These are phyloP conservation scores for Chalcosyrphus nemorum DNA, from an alignment of 2,888 invertebrate genomes.

Conservation along the genomic window DNA sequence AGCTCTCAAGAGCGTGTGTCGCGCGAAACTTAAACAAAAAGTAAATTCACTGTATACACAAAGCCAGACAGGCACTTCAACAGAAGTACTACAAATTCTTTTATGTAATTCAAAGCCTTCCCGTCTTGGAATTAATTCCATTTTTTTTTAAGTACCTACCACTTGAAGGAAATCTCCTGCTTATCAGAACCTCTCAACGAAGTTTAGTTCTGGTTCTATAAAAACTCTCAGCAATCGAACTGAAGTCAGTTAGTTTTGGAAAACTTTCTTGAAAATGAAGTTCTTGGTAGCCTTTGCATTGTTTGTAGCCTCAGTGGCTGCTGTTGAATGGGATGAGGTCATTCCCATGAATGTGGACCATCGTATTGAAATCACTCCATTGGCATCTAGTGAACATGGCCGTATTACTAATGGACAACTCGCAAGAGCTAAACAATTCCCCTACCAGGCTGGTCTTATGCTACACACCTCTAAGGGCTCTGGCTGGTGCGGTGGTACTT, in stretches of 20 bases:
- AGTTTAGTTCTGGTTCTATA: conserved; percentile 3
- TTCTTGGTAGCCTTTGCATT: conserved; percentile 21
- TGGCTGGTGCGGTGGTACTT: conserved; percentile 79
- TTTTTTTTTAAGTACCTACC: too few species aligned
- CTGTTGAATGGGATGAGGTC: conserved; percentile 79
- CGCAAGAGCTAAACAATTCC: conserved; percentile 78
- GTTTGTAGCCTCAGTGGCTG: conserved; percentile 53
- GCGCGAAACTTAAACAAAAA: too few species aligned
- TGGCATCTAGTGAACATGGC: background rate
- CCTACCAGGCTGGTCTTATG: conserved; percentile 79
- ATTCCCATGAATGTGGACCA: conserved; percentile 78
- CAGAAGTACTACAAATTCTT: too few species aligned
- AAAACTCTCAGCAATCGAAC: background rate
- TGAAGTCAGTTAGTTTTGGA: conserved; percentile 19
- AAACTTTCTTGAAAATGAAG: conserved; percentile 25
- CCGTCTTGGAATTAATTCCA: too few species aligned
- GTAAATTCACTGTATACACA: too few species aligned
- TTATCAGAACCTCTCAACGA: too few species aligned
- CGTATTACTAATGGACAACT: conserved; percentile 75
- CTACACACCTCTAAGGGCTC: conserved; percentile 75
- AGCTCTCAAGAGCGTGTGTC: too few species aligned
- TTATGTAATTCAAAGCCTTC: too few species aligned
- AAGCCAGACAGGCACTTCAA: too few species aligned
- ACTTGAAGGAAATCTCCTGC: too few species aligned
- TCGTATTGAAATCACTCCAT: background rate